A percentile compares a stretch with the other conserved stretches of the same genome.
Conservation (phyloP, 2,113 vertebrate genomes). For the Scopus umbretta region DNA sequence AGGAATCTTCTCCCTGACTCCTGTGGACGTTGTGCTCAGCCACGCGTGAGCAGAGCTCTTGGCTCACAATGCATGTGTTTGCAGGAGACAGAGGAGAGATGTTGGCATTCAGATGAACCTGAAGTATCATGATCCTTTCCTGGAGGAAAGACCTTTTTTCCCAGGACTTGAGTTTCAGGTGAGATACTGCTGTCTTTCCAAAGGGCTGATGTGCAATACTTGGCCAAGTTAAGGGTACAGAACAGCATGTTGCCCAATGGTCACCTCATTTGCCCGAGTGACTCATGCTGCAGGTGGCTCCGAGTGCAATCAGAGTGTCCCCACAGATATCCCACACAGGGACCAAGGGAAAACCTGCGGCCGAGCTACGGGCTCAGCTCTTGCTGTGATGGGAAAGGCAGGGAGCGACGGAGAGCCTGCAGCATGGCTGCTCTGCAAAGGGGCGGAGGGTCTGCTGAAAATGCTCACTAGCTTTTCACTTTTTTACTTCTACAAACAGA, state of each 20-base stretch:
- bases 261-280: not conserved
- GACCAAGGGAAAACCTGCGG: not conserved
- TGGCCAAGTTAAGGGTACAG: not conserved
- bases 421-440: not conserved
- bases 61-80: not conserved
- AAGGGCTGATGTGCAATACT: not conserved
- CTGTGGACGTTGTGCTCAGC: rapidly evolving
- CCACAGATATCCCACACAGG: not conserved
- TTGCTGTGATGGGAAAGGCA: rapidly evolving
- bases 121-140: not conserved
- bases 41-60: rapidly evolving
- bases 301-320: not conserved
- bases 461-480: not conserved
- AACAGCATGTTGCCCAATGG: not conserved
- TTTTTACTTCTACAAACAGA: not conserved
- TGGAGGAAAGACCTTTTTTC: not conserved
- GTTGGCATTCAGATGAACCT: not conserved
- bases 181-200: not conserved
- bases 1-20: not conserved
- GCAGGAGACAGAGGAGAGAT: not conserved
- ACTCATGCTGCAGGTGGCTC: not conserved
- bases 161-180: not conserved
- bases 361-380: rapidly evolving
- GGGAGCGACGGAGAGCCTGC: rapidly evolving
- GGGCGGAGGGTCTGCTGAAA: not conserved